These are phyloP conservation scores for Lasioglossum leucozonium DNA, from an alignment of 2,888 invertebrate species.

Conservation along the genomic window DNA sequence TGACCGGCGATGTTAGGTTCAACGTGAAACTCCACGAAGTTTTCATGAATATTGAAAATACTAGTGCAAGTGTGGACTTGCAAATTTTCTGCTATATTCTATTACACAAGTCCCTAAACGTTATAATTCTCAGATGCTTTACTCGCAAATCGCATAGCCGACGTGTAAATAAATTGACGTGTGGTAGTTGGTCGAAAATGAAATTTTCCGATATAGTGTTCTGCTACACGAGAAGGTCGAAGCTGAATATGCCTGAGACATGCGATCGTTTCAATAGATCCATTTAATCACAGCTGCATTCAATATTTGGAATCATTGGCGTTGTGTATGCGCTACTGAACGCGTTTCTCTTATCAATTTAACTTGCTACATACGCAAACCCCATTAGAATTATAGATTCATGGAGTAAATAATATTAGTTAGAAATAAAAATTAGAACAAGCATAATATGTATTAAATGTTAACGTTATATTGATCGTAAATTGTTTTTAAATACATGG, in stretches of 20 bases:
- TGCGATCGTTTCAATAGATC: constrained; percentile 2
- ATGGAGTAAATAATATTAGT: not conserved
- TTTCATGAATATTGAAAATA: not conserved
- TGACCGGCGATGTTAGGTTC: not conserved
- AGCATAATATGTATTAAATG: not conserved
- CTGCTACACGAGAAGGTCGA: not conserved
- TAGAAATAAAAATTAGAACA: not conserved
- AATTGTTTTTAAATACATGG: too few relatives aligned
- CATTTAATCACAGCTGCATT: not conserved
- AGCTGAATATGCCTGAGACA: not conserved
- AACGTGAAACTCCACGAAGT: not conserved
- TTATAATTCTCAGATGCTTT: not conserved
- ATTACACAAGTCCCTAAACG: not conserved
- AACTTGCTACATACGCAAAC: not conserved
- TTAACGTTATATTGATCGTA: too few relatives aligned
- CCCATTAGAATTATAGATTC: not conserved
- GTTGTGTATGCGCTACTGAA: not conserved
- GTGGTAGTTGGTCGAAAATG: not conserved
- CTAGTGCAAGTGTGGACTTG: not conserved
- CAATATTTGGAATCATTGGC: not conserved
- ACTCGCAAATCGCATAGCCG: not conserved
- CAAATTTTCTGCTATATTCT: not conserved
- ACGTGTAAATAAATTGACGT: not conserved
- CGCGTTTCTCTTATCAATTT: not conserved
- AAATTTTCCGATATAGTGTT: constrained; percentile 1